Evolutionary conservation across 2,888 invertebrate genomes (phyloP), one percentile per base, ranked within the genome.

Genomic region (Spilosoma lubricipeda): DNA sequence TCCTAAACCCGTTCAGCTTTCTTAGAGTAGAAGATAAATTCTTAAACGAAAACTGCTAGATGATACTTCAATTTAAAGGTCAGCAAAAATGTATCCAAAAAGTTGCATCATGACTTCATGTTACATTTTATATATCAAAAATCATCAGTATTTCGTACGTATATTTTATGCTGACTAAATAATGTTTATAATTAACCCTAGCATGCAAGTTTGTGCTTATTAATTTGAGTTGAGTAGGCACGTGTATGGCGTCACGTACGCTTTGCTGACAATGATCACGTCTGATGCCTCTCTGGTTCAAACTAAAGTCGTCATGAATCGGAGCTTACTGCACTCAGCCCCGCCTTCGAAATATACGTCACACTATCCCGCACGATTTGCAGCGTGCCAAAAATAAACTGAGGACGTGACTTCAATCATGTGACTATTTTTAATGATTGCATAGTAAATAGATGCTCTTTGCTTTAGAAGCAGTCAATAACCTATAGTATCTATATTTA

Each of bases 231-330:
- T 30, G 30, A 18, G 59, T 59, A 63, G 30, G 73, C 82, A 87
- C 94, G 92, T 94, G 95, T 81, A 71, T 70, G 67, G 69, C 74
- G 86, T 92, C 95, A 94, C 95, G 95, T 93, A 89, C 91, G 88
- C 90, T 85, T 75, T 30, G 30, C 30, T 70, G 30, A 70, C 63
- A 42, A 67, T 72, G 69, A 72, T 77, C 75, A 76, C 71, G 68
- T 73, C 77, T 76, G 36, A 48, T 69, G 71, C 36, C 74, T 70
- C 69, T 73, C 75, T 33, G 33, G n/a, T 27, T 30, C 64, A 71
- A 73, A 68, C 79, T 83, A 36, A 36, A 39, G 80, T 77, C 81
- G 85, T 81, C 78, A 85, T 87, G 63, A 63, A 63, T 30, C 63
- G 63, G 30, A 63, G 63, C 30, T 15, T 18, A 90, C 82, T 90